These are phyloP conservation scores for Coleophora deauratella DNA, from an alignment of 2,888 invertebrate species.

Conservation along the genomic window DNA sequence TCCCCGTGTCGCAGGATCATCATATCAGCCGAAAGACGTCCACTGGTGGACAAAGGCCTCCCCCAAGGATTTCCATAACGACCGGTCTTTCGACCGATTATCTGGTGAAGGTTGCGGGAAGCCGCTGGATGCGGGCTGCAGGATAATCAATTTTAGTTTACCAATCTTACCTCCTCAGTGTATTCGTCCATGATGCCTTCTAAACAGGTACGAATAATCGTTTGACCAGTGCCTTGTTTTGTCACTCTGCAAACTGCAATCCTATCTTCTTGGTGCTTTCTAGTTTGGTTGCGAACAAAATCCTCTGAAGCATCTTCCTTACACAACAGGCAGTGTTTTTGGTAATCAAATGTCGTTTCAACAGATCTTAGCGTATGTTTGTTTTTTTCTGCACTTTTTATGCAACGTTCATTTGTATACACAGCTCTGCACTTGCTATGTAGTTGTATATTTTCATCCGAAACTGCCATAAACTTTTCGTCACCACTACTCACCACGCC, in stretches of 20 bases:
- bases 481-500: background rate
- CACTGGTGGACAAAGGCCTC: too few species aligned
- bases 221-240: background rate
- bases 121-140: too few species aligned
- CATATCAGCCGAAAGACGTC: too few species aligned
- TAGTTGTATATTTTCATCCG: background rate
- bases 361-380: background rate
- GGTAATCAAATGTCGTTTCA: constrained; percentile 1
- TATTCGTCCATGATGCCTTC: too few species aligned
- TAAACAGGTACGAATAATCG: too few species aligned
- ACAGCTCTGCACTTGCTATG: background rate
- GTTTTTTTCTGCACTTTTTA: background rate
- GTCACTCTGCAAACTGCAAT: constrained; percentile 2
- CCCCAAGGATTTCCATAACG: too few species aligned
- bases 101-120: too few species aligned
- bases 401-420: background rate
- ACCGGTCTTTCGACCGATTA: too few species aligned
- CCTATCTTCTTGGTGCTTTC: constrained; percentile 1
- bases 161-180: too few species aligned
- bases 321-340: constrained; percentile 3
- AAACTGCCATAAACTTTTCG: background rate
- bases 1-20: too few species aligned
- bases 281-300: constrained; percentile 1
- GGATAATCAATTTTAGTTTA: too few species aligned
- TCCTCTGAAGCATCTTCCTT: constrained; percentile 4